Evolutionary conservation across 2,888 invertebrate species (phyloP).

Genomic region (Sepioteuthis lessoniana): DNA sequence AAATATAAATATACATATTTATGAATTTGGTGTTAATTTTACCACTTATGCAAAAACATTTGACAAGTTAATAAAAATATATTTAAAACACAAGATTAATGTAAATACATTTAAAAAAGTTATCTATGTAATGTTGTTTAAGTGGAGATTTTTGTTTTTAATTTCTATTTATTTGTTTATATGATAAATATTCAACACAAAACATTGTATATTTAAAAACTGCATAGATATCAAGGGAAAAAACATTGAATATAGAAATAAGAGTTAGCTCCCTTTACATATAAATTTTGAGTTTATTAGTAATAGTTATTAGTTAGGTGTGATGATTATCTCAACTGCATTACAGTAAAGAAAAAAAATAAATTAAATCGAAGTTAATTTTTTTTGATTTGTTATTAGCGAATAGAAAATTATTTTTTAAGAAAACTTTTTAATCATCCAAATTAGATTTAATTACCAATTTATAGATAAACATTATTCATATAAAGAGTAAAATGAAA

Average conservation of each 20-base stretch:
- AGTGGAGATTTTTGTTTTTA: background rate
- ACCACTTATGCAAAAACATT: no score
- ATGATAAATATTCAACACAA: background rate
- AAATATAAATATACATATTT: no score
- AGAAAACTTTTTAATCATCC: background rate
- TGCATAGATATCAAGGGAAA: background rate
- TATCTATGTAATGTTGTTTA: no score
- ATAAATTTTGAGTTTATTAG: background rate
- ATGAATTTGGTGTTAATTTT: no score
- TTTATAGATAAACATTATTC: background rate
- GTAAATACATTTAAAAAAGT: no score
- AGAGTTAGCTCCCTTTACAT: slow-evolving; percentile 1
- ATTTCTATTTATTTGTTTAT: background rate
- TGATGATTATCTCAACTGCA: background rate
- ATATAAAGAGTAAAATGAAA: background rate
- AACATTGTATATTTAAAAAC: background rate
- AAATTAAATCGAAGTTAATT: no score
- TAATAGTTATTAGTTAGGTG: no score
- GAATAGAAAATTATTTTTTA: no score
- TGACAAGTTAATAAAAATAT: no score
- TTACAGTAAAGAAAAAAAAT: background rate
- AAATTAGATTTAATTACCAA: background rate
- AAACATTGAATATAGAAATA: background rate
- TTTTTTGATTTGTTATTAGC: no score
- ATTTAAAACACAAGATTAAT: no score